Evolutionary conservation across 1,140 invertebrate genomes (phyloP), one percentile per base, ranked within the genome.

Genomic region (Trichonephila clavata): DNA sequence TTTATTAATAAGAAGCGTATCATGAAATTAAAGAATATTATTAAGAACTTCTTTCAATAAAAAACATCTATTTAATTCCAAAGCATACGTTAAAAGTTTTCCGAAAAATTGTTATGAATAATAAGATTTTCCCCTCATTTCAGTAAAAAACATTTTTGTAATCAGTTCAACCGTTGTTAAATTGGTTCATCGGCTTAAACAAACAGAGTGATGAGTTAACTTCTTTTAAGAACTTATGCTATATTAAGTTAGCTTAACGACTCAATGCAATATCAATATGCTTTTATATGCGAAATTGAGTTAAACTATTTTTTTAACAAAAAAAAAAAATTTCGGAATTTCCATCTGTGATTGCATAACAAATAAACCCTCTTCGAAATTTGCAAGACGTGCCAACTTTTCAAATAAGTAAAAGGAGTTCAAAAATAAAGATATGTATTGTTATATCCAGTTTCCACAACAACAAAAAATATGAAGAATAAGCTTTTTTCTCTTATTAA

Each of bases 401-500:
- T 16, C 68, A 71, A 39, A 77, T 77, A 32, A 77, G 14, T 32
- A 50, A 50, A 50, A 50, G 32, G 10, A 50, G 50, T 18, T 39
- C 24, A 77, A 39, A 77, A 39, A 77, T 39, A 77, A 77, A 32
- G 18, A 18, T 39, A 39, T 39, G 32, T 39, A 39, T 39, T 39
- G 27, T 77, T 77, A 32, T 39, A 32, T 39, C 50, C 0, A 50
- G 50, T 50, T 50, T 50, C 50, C 1, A 7, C 0, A 50, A 50
- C 50, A 50, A 50, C 50, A 50, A 50, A 50, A 50, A 50, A 13
- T 50, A 50, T 50, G 50, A 13, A 50, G 32, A 39, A 77, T 32
- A 77, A 77, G 32, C 27, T 27, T 24, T 39, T 83, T 83, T 83
- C 81, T 83, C 43, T 83, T 83, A 83, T 83, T 83, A 83, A 83